These are phyloP conservation scores for Arizona elegans DNA, from an alignment of 2,113 vertebrate species.

Conservation along the genomic window DNA sequence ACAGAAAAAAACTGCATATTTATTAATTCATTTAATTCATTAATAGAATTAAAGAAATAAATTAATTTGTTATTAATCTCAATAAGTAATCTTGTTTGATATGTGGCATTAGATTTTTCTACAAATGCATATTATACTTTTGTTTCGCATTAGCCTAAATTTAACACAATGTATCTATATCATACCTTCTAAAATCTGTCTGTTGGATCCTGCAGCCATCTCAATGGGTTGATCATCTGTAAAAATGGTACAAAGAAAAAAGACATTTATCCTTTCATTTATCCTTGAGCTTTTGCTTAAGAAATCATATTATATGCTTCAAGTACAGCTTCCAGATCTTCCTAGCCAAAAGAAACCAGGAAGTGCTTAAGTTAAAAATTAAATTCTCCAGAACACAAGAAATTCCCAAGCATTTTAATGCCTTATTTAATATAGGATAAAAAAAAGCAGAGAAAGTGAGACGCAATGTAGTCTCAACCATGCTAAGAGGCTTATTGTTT, in stretches of 20 bases:
- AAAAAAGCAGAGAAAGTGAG: neutral
- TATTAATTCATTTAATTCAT: neutral
- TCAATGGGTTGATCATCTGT: slow-evolving; percentile 78
- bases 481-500: neutral
- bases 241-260: slow-evolving; percentile 60
- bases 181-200: slow-evolving; percentile 96
- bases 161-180: neutral
- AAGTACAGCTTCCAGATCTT: neutral
- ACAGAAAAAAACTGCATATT: neutral
- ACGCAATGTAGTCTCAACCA: neutral
- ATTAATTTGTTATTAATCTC: neutral
- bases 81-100: neutral
- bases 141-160: neutral
- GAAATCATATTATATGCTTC: neutral
- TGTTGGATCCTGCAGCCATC: slow-evolving; percentile 80
- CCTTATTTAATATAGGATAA: neutral
- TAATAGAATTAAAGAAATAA: neutral
- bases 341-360: neutral
- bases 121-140: neutral
- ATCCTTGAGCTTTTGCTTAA: neutral
- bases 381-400: neutral
- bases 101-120: neutral
- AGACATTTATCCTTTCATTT: slow-evolving; percentile 26
- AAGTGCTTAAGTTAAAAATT: neutral
- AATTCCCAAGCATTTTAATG: neutral